Evolutionary conservation across 2,113 vertebrate genomes (phyloP).

Genomic region (Alethe diademata): DNA sequence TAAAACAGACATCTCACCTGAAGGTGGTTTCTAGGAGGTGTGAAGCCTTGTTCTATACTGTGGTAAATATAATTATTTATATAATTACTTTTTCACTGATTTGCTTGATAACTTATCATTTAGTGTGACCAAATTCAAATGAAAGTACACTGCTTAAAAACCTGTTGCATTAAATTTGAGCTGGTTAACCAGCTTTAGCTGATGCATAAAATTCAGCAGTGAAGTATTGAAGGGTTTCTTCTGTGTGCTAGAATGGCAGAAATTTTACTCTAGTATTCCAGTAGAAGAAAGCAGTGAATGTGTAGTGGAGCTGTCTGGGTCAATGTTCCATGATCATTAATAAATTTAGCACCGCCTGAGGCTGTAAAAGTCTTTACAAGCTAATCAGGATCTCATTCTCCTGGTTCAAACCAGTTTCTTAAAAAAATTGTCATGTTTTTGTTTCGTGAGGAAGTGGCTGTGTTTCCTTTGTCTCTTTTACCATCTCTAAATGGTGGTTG

Average conservation of each 20-base stretch:
- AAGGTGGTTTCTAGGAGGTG: neutral
- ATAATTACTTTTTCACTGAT: neutral
- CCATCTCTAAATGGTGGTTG: neutral
- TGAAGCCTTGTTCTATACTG: neutral
- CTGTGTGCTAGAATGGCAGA: neutral
- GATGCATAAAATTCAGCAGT: neutral
- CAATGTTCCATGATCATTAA: rapidly evolving
- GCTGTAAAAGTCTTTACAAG: neutral
- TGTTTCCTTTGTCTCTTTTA: neutral
- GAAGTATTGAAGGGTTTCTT: neutral
- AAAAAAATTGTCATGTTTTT: neutral
- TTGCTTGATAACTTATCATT: neutral
- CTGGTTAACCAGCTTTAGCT: neutral
- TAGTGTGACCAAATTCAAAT: neutral
- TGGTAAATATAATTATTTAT: neutral
- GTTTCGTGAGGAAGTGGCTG: neutral
- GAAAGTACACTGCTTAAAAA: neutral
- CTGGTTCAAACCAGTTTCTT: neutral
- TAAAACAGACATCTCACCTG: neutral
- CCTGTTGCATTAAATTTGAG: neutral
- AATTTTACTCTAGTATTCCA: neutral
- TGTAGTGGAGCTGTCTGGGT: neutral
- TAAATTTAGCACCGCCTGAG: neutral
- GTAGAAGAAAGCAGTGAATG: neutral
- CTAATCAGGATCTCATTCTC: neutral